Evolutionary conservation across 1,140 invertebrate species (phyloP).

Genomic region (Apocrypta bakeri): DNA sequence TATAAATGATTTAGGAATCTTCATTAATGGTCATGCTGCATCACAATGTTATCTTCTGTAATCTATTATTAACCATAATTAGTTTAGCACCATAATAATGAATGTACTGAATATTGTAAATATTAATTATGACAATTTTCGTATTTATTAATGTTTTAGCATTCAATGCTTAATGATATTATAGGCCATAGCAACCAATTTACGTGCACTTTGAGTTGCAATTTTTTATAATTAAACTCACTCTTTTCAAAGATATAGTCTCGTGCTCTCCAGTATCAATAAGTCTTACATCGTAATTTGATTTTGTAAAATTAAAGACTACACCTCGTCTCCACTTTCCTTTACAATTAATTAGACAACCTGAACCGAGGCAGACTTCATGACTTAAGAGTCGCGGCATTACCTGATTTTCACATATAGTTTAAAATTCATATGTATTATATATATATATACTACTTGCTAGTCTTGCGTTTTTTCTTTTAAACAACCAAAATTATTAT

Average conservation of each 20-base stretch:
- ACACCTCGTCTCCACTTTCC: constrained; percentile 69
- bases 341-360: constrained; percentile 68
- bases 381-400: constrained; percentile 65
- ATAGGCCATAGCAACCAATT: constrained; percentile 19
- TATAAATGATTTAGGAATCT: background rate
- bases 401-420: constrained; percentile 68
- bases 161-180: constrained; percentile 8
- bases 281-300: constrained; percentile 68
- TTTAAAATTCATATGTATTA: constrained; percentile 21
- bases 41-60: constrained; percentile 40
- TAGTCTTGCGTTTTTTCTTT: background rate
- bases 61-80: constrained; percentile 44
- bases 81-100: constrained; percentile 24
- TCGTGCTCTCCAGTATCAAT: constrained; percentile 76
- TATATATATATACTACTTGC: background rate
- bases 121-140: constrained; percentile 30
- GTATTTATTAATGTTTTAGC: constrained; percentile 15
- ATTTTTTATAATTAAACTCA: constrained; percentile 63
- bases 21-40: constrained; percentile 25
- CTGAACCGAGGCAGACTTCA: constrained; percentile 67
- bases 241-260: constrained; percentile 66
- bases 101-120: background rate
- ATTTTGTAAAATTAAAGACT: constrained; percentile 63
- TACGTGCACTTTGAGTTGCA: constrained; percentile 47
- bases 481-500: too few relatives aligned